Evolutionary conservation across 2,113 vertebrate genomes (phyloP).

Genomic region (Mobula birostris): DNA sequence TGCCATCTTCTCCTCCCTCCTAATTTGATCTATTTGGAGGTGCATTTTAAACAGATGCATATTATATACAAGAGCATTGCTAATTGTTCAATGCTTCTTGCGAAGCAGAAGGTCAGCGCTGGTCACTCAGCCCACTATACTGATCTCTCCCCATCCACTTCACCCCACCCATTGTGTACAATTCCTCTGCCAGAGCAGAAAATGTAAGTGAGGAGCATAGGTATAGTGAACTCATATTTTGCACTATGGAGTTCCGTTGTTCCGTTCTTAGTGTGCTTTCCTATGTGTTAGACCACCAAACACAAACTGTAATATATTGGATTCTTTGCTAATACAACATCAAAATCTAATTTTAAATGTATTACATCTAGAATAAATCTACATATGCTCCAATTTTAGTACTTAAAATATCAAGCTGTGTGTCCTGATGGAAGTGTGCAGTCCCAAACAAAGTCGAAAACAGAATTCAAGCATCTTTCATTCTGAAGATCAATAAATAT

Average conservation of each 20-base stretch:
- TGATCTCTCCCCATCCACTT: too few species aligned
- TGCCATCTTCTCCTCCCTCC: too few species aligned
- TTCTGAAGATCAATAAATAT: slow-evolving; percentile 10
- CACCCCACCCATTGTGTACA: too few species aligned
- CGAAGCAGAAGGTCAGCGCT: too few species aligned
- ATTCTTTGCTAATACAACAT: not conserved
- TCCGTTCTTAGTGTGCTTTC: not conserved
- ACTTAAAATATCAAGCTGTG: slow-evolving; percentile 32
- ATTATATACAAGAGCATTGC: too few species aligned
- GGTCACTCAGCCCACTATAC: too few species aligned
- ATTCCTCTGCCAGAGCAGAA: not conserved
- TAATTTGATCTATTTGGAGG: too few species aligned
- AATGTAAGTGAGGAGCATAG: not conserved
- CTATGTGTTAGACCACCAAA: not conserved
- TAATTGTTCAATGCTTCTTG: too few species aligned
- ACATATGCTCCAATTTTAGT: slow-evolving; percentile 6
- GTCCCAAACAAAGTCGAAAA: not conserved
- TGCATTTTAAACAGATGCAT: too few species aligned
- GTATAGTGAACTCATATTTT: not conserved
- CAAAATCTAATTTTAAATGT: slow-evolving; percentile 5
- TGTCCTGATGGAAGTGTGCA: not conserved
- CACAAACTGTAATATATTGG: not conserved
- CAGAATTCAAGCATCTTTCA: slow-evolving; percentile 22
- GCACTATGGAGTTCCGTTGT: not conserved
- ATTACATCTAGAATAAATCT: slow-evolving; percentile 18